phyloP scores from a whole-genome alignment of 2,797 vertebrate genomes.

The Synaphobranchus kaupii region DNA sequence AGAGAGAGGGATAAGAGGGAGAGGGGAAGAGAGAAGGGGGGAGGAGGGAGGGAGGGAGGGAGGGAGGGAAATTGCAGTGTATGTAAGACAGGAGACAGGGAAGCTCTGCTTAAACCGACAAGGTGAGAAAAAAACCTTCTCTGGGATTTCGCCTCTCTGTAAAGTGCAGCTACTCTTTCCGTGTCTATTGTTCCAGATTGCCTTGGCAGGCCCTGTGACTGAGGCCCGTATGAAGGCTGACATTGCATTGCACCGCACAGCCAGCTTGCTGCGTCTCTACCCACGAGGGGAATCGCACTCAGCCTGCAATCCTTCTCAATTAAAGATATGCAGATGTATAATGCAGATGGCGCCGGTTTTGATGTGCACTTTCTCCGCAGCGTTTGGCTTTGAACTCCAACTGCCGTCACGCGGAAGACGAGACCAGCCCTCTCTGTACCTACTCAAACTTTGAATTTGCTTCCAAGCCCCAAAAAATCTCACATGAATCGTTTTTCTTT shows the following conservation, averaged over 20 bases:
- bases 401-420: slow-evolving; percentile 29
- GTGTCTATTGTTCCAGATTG: slow-evolving; percentile 25
- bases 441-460: slow-evolving; percentile 21
- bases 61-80: neutral
- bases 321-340: slow-evolving; percentile 35
- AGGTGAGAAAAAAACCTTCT: neutral
- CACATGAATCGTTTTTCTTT: slow-evolving; percentile 23
- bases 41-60: neutral
- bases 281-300: neutral
- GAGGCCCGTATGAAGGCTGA: slow-evolving; percentile 19
- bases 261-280: neutral
- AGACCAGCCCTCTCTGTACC: slow-evolving; percentile 24
- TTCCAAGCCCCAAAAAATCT: slow-evolving; percentile 17
- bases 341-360: slow-evolving; percentile 31
- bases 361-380: neutral
- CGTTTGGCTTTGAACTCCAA: slow-evolving; percentile 38
- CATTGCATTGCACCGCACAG: slow-evolving; percentile 33
- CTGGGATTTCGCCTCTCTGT: neutral
- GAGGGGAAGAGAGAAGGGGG: neutral
- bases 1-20: slow-evolving; percentile 5
- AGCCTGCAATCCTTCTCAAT: slow-evolving; percentile 22
- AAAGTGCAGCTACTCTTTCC: slow-evolving; percentile 8
- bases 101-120: neutral
- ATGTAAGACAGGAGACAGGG: neutral
- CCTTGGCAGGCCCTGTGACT: slow-evolving; percentile 11